A percentile compares a stretch with the other conserved stretches of the same genome.
phyloP scores from a whole-genome alignment of 2,888 invertebrate genomes.

The Tetranychus truncatus region DNA sequence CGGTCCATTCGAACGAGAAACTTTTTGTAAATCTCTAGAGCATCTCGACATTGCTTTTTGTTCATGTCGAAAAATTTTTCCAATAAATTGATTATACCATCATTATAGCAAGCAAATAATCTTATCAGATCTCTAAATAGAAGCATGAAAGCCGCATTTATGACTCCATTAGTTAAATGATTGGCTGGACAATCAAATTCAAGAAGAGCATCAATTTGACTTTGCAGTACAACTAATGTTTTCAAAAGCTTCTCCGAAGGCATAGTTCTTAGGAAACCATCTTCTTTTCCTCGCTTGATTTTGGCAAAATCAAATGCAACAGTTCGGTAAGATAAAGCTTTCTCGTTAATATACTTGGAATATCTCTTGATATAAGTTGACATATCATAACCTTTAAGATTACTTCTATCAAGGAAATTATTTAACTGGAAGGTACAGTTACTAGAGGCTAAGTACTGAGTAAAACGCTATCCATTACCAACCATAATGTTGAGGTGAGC shows the following conservation, averaged over 20 bases:
- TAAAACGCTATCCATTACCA: conserved; percentile 57
- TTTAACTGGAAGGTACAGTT: conserved; percentile 97
- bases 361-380: conserved; percentile 95
- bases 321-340: conserved; percentile 89
- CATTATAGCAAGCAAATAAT: conserved; percentile 97
- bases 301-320: conserved; percentile 99
- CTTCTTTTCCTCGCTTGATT: conserved; percentile 95
- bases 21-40: conserved; percentile 92
- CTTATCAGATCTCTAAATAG: conserved; percentile 89
- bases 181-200: conserved; percentile 94
- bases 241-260: conserved; percentile 88
- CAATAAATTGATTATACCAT: conserved; percentile 75
- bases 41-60: conserved; percentile 93
- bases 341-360: conserved; percentile 97
- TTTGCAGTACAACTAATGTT: conserved; percentile 83
- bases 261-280: conserved; percentile 90
- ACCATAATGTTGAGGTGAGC: not conserved
- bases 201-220: conserved; percentile 78
- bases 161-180: conserved; percentile 93
- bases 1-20: conserved; percentile 96
- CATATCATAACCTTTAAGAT: conserved; percentile 98
- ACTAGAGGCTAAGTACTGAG: conserved; percentile 97
- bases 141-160: conserved; percentile 97
- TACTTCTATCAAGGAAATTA: conserved; percentile 91
- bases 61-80: conserved; percentile 99